Percentiles rank a stretch among this genome's conserved stretches.
Evolutionary conservation across 2,113 vertebrate genomes (phyloP).

Genomic region (Anser cygnoides): DNA sequence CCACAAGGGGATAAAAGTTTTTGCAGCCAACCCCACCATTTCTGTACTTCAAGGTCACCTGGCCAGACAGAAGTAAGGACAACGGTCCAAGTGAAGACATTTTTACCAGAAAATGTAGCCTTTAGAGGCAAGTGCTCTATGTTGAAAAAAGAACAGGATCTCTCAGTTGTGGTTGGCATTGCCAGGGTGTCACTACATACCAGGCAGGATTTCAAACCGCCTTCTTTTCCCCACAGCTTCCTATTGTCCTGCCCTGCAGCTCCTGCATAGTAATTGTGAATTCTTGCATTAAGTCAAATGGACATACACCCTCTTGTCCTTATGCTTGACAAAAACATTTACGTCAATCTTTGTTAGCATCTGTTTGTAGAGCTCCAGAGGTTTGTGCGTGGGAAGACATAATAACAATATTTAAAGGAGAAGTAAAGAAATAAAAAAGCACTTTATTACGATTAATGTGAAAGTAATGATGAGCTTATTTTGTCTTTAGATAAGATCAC

Average conservation of each 20-base stretch:
- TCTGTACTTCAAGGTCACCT: background rate
- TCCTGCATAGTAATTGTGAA: background rate
- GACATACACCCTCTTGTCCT: background rate
- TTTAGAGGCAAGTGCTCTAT: background rate
- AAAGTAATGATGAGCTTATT: background rate
- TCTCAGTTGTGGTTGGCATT: background rate
- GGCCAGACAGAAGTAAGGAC: background rate
- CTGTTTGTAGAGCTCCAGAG: background rate
- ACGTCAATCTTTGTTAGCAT: background rate
- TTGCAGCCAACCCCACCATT: background rate
- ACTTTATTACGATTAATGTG: constrained; percentile 14
- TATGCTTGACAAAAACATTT: background rate
- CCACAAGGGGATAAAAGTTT: background rate
- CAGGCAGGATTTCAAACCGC: background rate
- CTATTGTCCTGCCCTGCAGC: background rate
- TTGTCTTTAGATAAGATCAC: constrained; percentile 63
- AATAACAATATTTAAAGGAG: background rate
- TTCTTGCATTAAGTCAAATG: background rate
- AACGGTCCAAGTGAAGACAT: background rate
- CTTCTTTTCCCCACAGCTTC: background rate
- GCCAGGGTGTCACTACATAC: background rate
- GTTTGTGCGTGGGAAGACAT: background rate
- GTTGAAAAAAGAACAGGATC: background rate
- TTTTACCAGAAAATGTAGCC: background rate
- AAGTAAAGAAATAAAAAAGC: background rate